Conservation (phyloP, 30 jellyfish, hydroid and myxozoan species). For the Nemopilema nomurai region DNA sequence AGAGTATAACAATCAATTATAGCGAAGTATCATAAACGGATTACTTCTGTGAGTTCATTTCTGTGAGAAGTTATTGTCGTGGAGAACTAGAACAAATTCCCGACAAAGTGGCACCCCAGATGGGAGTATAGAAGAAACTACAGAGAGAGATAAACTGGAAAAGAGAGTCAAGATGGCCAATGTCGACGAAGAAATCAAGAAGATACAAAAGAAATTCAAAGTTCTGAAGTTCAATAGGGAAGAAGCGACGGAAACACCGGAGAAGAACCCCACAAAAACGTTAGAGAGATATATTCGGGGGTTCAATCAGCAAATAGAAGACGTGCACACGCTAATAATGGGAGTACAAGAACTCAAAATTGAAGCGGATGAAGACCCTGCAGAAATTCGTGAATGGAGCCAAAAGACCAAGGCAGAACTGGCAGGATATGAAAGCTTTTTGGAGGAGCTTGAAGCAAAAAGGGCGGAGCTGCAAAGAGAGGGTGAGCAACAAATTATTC, state of each 20-base stretch:
- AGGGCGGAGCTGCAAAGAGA: constrained; percentile 9
- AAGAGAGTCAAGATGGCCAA: background rate
- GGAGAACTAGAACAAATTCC: background rate
- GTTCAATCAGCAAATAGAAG: constrained; percentile 12
- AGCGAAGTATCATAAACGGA: background rate
- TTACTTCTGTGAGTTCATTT: background rate
- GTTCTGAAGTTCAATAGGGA: constrained; percentile 17
- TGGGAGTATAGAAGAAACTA: constrained; percentile 12
- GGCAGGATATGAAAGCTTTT: constrained; percentile 3
- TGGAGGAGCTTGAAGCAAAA: constrained; percentile 9
- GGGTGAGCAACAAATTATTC: constrained; percentile 2
- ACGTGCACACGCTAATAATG: constrained; percentile 7
- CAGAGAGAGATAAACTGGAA: background rate
- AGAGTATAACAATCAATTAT: too few relatives aligned
- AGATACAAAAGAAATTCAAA: background rate
- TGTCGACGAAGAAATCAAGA: constrained; percentile 13
- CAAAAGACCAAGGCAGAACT: background rate
- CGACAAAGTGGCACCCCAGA: constrained; percentile 49
- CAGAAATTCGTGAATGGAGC: constrained; percentile 17
- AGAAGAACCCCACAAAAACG: constrained; percentile 13
- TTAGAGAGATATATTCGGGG: constrained; percentile 4
- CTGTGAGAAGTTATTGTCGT: constrained; percentile 10
- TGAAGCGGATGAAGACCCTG: constrained; percentile 17
- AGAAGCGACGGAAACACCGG: constrained; percentile 19
- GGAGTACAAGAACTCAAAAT: constrained; percentile 10